Base-by-base conservation (phyloP, 2,888 invertebrate genomes). In the Pocota personata region DNA sequence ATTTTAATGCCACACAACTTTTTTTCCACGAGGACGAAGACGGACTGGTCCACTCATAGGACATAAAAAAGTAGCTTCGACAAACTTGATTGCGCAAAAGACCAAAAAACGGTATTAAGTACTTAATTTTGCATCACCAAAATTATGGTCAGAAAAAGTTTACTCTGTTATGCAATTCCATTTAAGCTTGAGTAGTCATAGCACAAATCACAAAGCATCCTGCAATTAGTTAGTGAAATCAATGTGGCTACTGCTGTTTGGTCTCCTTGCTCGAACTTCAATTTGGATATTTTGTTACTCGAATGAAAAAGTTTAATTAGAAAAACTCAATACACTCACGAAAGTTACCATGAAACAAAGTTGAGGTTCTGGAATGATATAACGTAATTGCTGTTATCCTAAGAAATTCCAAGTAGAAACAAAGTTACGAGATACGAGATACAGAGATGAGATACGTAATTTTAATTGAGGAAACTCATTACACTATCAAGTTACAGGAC, bases 271-370 rank as follows among this genome's bases (percentile, higher is more conserved):
- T 14, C 37, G n/a, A 37, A 37, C 37, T n/a, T 37, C n/a, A n/a
- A n/a, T 37, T 2, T 37, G 3, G 37, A 16, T 57, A 32, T 57
- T 57, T 35, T 35, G 32, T 57, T 7, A 57, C 19, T 57, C 6
- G 10, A 35, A 35, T 19, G 35, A 35, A 21, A 16, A 60, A 60
- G 21, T 24, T 35, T 60, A 60, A 60, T 60, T 60, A 58, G 21
- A 40, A 37, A 37, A 60, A 60, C 40, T 37, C 12, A 40, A 60
- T 60, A 40, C 60, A 37, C 24, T 60, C 40, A 60, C 60, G 7
- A 24, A 60, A 60, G 60, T 60, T 60, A 24, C 37, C 19, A 19
- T 5, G 57, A 21, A 57, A 57, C 57, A 35, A 57, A 57, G 57
- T 57, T 57, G 19, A 37, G 10, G 32, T 19, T 12, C 8, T 40